Evolutionary conservation across 2,113 vertebrate species (phyloP).

Genomic region (Pygoscelis adeliae): DNA sequence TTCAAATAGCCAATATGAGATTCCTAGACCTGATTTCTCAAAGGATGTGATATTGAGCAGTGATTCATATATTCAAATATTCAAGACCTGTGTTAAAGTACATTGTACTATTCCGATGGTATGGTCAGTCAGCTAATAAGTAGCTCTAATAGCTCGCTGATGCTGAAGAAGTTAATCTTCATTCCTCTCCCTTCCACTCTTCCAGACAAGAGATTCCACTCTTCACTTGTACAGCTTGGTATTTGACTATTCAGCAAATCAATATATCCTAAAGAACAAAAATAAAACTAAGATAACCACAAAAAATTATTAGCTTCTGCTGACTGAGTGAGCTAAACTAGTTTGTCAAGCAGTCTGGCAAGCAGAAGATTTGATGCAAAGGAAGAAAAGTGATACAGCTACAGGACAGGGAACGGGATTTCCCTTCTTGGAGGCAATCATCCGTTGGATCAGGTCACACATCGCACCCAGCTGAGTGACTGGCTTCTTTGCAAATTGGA

Average conservation of each 20-base stretch:
- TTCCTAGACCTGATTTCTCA: neutral
- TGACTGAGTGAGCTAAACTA: neutral
- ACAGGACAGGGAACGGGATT: neutral
- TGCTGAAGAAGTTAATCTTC: neutral
- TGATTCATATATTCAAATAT: neutral
- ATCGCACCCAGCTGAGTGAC: neutral
- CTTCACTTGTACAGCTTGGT: neutral
- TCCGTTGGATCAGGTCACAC: neutral
- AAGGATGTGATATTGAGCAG: neutral
- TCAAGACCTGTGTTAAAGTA: neutral
- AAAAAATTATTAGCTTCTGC: neutral
- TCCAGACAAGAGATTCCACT: neutral
- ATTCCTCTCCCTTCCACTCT: neutral
- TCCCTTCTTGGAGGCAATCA: neutral
- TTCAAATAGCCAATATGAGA: neutral
- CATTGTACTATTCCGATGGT: neutral
- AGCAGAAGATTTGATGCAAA: neutral
- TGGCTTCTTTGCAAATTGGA: neutral
- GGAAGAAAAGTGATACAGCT: neutral
- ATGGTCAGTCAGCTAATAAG: neutral
- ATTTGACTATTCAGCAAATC: neutral
- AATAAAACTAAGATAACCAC: neutral
- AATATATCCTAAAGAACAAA: neutral
- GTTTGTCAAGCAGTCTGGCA: neutral
- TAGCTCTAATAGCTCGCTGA: neutral